Conservation (phyloP, 2,113 vertebrate genomes). For the Catagonus wagneri region DNA sequence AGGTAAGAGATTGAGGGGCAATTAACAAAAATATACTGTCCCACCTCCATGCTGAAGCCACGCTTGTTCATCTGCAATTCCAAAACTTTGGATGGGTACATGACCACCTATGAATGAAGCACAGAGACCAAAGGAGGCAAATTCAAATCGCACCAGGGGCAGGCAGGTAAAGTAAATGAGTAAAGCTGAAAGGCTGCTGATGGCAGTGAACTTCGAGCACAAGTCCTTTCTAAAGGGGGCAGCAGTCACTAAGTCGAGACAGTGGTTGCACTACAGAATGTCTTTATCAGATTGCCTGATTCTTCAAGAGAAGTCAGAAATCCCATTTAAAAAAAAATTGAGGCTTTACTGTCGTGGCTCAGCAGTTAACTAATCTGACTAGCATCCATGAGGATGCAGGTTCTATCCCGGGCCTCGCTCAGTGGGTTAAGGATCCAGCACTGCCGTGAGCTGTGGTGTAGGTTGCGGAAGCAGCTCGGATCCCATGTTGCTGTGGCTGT, state of each 20-base stretch:
- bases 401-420: too few species aligned
- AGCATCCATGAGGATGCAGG: too few species aligned
- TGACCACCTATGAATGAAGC: constrained; percentile 88
- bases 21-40: constrained; percentile 96
- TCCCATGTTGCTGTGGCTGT: too few species aligned
- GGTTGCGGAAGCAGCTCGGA: too few species aligned
- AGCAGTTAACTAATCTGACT: too few species aligned
- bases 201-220: neutral
- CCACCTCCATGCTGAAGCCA: constrained; percentile 95
- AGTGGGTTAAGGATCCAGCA: too few species aligned
- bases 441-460: too few species aligned
- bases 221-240: neutral
- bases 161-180: neutral
- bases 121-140: neutral
- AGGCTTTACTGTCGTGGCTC: too few species aligned
- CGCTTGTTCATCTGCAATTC: constrained; percentile 94
- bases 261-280: neutral
- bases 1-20: constrained; percentile 92
- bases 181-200: neutral
- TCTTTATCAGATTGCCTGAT: neutral
- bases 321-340: neutral
- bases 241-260: constrained; percentile 19
- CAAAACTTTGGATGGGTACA: constrained; percentile 93
- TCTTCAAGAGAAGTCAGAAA: constrained; percentile 48
- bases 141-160: neutral